These are phyloP conservation scores for Himalopsyche kuldschensis DNA, from an alignment of 2,888 invertebrate species.

Conservation along the genomic window DNA sequence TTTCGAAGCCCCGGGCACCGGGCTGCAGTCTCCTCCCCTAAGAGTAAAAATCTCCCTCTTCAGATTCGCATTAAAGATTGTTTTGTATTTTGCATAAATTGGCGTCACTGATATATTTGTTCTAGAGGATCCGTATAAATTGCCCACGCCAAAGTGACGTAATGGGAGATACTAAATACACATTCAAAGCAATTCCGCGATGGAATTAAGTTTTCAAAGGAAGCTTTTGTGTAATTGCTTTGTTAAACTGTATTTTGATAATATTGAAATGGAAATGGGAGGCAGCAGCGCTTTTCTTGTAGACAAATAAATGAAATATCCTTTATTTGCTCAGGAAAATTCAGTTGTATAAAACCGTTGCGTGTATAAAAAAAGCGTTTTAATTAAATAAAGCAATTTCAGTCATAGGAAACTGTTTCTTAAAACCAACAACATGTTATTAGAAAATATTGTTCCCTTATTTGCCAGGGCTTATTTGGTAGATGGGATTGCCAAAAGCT, in stretches of 20 bases:
- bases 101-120: constrained; percentile 27
- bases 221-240: background rate
- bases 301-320: background rate
- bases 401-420: too few relatives aligned
- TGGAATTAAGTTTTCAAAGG: background rate
- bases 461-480: too few relatives aligned
- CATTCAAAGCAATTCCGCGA: background rate
- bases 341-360: background rate
- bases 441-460: too few relatives aligned
- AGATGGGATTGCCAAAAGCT: too few relatives aligned
- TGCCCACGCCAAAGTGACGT: constrained; percentile 1
- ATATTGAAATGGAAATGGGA: background rate
- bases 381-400: too few relatives aligned
- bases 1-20: background rate
- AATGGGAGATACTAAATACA: background rate
- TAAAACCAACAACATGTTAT: too few relatives aligned
- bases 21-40: background rate
- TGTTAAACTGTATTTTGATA: background rate
- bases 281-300: background rate
- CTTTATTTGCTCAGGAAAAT: background rate
- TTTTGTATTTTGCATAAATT: constrained; percentile 34
- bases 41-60: constrained; percentile 8
- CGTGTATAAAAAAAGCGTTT: too few relatives aligned
- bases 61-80: constrained; percentile 38
- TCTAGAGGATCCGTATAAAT: constrained; percentile 8